phyloP scores from a whole-genome alignment of 2,113 vertebrate genomes.

The Atlantisia rogersi region DNA sequence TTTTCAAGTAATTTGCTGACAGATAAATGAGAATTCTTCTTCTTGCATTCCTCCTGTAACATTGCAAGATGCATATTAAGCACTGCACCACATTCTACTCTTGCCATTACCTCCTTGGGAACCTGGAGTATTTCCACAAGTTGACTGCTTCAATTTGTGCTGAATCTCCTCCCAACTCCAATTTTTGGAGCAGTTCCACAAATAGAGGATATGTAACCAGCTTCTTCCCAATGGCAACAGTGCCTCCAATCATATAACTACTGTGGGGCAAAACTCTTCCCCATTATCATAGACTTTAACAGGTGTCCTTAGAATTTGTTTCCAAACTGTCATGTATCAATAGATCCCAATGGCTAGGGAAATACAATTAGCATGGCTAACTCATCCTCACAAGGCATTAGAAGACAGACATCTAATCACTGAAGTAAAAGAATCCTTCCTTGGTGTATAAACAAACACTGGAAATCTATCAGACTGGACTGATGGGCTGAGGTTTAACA shows the following conservation, averaged over 20 bases:
- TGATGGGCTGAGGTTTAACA: too few relatives aligned
- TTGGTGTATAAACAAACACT: neutral
- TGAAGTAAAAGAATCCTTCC: neutral
- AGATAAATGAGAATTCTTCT: neutral
- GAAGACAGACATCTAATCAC: neutral
- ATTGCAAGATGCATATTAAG: neutral
- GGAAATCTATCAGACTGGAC: neutral
- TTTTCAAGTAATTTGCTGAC: neutral
- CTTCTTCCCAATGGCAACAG: neutral
- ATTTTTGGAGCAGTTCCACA: neutral
- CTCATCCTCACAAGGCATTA: neutral
- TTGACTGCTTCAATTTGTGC: neutral
- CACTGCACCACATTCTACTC: neutral
- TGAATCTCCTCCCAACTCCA: neutral
- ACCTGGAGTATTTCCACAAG: neutral
- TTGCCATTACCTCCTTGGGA: neutral
- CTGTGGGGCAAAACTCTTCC: neutral
- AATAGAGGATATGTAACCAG: neutral
- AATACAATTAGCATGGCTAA: neutral
- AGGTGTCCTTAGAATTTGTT: neutral
- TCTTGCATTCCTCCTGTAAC: neutral
- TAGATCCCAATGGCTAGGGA: neutral
- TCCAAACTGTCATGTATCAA: neutral
- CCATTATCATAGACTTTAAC: neutral
- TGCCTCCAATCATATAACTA: neutral